Conservation (phyloP, 2,888 invertebrate species). For the Lasius platythorax region DNA sequence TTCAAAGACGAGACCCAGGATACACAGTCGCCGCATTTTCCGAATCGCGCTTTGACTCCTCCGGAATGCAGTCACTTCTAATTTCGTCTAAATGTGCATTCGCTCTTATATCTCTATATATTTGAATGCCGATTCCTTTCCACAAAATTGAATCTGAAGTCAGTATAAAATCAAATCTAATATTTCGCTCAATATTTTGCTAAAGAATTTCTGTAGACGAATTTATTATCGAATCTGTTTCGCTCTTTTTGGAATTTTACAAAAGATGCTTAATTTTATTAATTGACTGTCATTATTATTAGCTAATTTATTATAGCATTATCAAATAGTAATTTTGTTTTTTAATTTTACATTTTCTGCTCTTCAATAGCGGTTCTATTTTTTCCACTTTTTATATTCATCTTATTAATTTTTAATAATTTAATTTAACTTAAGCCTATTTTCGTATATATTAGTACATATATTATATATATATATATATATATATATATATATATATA, state of each 20-base stretch:
- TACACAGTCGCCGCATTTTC: background rate
- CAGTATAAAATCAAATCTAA: background rate
- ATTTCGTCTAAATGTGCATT: conserved; percentile 22
- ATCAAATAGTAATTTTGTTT: background rate
- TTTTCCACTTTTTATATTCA: too few relatives aligned
- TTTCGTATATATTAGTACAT: background rate
- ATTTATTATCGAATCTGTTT: background rate
- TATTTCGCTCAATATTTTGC: conserved; percentile 8
- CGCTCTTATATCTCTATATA: conserved; percentile 11
- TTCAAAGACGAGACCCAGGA: background rate
- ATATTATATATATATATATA: background rate
- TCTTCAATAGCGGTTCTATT: too few relatives aligned
- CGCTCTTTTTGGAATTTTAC: background rate
- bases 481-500: too few relatives aligned
- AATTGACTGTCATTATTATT: background rate
- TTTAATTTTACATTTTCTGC: conserved; percentile 1
- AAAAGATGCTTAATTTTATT: background rate
- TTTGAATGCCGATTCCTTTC: background rate
- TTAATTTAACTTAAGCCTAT: conserved; percentile 5
- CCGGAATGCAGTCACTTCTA: conserved; percentile 8
- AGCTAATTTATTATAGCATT: background rate
- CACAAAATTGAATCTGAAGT: background rate
- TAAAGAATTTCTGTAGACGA: background rate
- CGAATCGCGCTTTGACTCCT: background rate
- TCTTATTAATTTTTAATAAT: background rate